Evolutionary conservation across 2,797 vertebrate genomes (phyloP), one percentile per base, ranked within the genome.

Genomic region (Morelia viridis): DNA sequence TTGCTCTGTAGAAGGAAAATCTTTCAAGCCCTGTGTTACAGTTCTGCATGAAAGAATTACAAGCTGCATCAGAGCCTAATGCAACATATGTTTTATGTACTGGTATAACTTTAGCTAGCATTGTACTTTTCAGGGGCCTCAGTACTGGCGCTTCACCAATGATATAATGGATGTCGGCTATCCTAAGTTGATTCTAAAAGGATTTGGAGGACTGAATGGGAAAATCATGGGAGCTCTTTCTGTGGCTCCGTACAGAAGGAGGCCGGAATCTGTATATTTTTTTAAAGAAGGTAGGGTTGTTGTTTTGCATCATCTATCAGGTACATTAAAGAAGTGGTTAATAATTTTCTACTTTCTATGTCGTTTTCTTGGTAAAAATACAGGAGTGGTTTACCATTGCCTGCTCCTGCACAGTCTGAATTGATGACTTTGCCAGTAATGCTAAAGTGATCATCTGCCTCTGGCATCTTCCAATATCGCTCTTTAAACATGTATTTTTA

Each of bases 141-240:
- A 96, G 22, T 99, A 99, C 94, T 99, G 99, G 99, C 98, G 99
- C 87, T 99, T 98, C 97, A 98, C 98, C 56, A 99, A 99, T 0
- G 97, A 97, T 1, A 60, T 94, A 28, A 96, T 98, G 98, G 99
- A 99, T 92, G 1, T 90, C 0, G 98, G 98, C 0, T 99, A 98
- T 90, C 99, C 99, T 57, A 98, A 98, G 96, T 88, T 93, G 41
- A 96, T 99, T 1, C 90, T 94, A 0, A 97, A 96, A 0, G 99
- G 99, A 89, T 99, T 99, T 93, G 97, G 98, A 85, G 99, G 98
- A 62, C 96, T 99, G 13, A 96, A 89, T 28, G 98, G 98, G 41
- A 98, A 97, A 94, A 97, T 99, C 95, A 98, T 97, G 2, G 98
- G 98, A 35, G 98, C 99, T 31, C 97, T 99, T 88, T 98, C 99